phyloP scores from a whole-genome alignment of 2,113 vertebrate genomes.

The Elgaria multicarinata region DNA sequence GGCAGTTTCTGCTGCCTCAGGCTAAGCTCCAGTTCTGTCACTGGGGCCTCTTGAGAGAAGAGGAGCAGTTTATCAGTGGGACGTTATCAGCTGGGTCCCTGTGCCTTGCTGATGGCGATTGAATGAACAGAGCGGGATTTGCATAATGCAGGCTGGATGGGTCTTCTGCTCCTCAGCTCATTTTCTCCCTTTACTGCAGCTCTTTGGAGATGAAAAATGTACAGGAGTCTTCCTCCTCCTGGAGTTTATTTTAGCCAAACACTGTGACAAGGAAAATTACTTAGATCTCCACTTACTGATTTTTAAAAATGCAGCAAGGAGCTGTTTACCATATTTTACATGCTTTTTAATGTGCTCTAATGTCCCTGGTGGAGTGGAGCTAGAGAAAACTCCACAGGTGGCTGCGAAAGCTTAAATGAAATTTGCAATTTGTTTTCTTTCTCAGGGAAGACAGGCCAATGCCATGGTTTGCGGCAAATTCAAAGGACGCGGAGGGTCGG shows the following conservation, averaged over 20 bases:
- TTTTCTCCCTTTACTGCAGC: neutral
- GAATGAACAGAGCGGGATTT: neutral
- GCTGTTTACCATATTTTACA: neutral
- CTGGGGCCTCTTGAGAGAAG: rapidly evolving
- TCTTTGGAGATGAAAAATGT: constrained; percentile 38
- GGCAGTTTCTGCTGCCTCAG: rapidly evolving
- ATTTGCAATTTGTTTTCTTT: rapidly evolving
- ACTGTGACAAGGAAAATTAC: constrained; percentile 45
- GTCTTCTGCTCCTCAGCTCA: neutral
- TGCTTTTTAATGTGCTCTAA: rapidly evolving
- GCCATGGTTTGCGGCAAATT: rapidly evolving
- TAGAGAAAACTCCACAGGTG: rapidly evolving
- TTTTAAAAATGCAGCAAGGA: constrained; percentile 25
- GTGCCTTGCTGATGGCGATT: neutral
- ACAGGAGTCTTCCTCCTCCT: constrained; percentile 29
- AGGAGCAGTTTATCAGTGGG: neutral
- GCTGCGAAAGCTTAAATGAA: neutral
- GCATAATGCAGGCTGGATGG: neutral
- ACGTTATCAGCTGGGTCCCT: neutral
- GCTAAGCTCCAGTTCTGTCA: neutral
- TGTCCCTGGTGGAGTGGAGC: rapidly evolving
- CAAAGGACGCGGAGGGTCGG: rapidly evolving
- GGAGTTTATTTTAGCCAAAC: constrained; percentile 15
- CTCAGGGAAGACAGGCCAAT: rapidly evolving
- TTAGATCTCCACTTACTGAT: neutral